Evolutionary conservation across 2,113 vertebrate genomes (phyloP).

Genomic region (Macquaria australasica): DNA sequence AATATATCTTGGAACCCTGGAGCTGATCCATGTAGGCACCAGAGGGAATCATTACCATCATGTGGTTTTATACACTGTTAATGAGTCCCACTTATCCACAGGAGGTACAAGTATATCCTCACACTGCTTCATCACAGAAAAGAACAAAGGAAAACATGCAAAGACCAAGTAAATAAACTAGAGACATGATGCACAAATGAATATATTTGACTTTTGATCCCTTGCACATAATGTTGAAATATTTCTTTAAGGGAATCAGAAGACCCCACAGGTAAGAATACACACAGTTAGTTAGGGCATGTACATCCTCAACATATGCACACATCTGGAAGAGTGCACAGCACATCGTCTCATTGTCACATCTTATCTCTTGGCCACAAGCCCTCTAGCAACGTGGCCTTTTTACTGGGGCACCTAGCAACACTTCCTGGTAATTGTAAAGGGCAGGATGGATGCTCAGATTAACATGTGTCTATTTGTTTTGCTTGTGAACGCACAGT

Average conservation of each 20-base stretch:
- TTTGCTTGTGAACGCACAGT: background rate
- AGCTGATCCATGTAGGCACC: conserved; percentile 15
- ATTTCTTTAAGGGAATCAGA: conserved; percentile 4
- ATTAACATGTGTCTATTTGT: conserved; percentile 20
- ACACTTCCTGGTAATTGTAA: background rate
- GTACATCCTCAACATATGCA: background rate
- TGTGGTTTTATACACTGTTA: conserved; percentile 24
- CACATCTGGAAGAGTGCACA: background rate
- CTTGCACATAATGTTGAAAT: background rate
- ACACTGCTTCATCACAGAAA: background rate
- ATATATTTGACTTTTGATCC: background rate
- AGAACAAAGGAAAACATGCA: conserved; percentile 15
- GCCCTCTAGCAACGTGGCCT: conserved; percentile 21
- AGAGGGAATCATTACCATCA: conserved; percentile 25
- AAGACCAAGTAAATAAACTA: background rate
- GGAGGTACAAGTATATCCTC: conserved; percentile 2
- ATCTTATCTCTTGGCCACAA: conserved; percentile 33
- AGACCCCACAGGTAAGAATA: background rate
- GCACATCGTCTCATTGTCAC: conserved; percentile 12
- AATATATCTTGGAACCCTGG: background rate
- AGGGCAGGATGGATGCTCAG: conserved; percentile 14
- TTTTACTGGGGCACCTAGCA: conserved; percentile 3
- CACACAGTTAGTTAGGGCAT: background rate
- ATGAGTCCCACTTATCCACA: conserved; percentile 35
- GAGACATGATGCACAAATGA: background rate